phyloP scores from a whole-genome alignment of 2,113 vertebrate species.

The human (Homo sapiens) region DNA sequence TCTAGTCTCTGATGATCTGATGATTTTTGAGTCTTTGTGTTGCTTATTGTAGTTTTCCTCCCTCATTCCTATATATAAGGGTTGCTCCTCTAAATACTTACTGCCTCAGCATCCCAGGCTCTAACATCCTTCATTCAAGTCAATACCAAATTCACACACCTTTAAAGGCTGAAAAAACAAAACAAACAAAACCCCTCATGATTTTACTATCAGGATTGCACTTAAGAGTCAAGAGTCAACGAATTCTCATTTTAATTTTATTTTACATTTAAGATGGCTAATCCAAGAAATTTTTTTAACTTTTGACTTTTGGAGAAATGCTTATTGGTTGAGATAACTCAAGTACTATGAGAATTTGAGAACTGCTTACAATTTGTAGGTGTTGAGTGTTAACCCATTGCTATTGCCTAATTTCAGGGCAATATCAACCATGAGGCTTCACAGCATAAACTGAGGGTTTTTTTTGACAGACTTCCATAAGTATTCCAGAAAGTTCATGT shows the following conservation, averaged over 20 bases:
- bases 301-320: slow-evolving; percentile 10
- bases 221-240: background rate
- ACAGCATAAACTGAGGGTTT: background rate
- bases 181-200: background rate
- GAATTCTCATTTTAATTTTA: background rate
- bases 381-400: background rate
- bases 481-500: background rate
- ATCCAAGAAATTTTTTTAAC: background rate
- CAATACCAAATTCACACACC: background rate
- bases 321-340: background rate
- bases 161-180: background rate
- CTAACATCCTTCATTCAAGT: background rate
- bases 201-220: background rate
- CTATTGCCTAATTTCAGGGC: background rate
- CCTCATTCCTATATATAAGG: background rate
- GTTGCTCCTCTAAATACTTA: background rate
- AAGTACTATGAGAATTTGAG: background rate
- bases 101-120: background rate
- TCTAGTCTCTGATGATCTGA: background rate
- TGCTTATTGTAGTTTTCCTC: background rate
- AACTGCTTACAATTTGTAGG: background rate
- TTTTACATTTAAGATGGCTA: background rate
- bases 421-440: background rate
- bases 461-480: background rate
- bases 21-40: background rate